phyloP scores from a whole-genome alignment of 1,140 invertebrate species.

The Anadara kagoshimensis region DNA sequence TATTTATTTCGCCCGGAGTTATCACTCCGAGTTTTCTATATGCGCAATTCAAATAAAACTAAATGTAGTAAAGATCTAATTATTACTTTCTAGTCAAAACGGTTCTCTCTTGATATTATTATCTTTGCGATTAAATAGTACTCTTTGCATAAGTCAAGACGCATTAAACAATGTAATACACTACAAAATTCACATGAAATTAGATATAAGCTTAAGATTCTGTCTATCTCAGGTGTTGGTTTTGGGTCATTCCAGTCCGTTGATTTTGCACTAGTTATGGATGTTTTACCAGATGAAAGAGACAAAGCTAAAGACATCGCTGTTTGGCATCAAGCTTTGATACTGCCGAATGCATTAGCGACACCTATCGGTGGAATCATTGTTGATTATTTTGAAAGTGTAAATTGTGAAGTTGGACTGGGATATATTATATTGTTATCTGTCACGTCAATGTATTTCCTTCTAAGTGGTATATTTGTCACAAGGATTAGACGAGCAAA shows the following conservation, averaged over 20 bases:
- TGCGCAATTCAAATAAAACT: too few relatives aligned
- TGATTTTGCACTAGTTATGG: constrained; percentile 73
- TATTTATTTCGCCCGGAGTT: too few relatives aligned
- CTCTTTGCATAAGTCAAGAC: too few relatives aligned
- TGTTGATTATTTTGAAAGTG: constrained; percentile 68
- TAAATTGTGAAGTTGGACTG: constrained; percentile 67
- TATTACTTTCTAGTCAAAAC: too few relatives aligned
- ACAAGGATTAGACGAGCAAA: constrained; percentile 58
- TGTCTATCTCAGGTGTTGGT: constrained; percentile 61
- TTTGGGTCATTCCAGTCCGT: constrained; percentile 71
- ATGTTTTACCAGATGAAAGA: constrained; percentile 66
- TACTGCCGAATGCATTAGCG: constrained; percentile 70
- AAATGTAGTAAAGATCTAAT: too few relatives aligned
- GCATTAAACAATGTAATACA: too few relatives aligned
- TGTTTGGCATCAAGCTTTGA: constrained; percentile 71
- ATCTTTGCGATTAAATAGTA: too few relatives aligned
- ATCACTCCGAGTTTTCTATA: too few relatives aligned
- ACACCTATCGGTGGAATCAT: constrained; percentile 69
- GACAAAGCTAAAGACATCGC: constrained; percentile 71
- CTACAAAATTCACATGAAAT: too few relatives aligned
- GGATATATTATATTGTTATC: constrained; percentile 71
- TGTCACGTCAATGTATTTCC: constrained; percentile 66
- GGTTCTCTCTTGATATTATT: too few relatives aligned
- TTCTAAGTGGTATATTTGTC: constrained; percentile 68
- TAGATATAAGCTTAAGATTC: too few relatives aligned